These are phyloP conservation scores for Anoplius nigerrimus DNA, from an alignment of 2,888 invertebrate genomes.

Conservation along the genomic window DNA sequence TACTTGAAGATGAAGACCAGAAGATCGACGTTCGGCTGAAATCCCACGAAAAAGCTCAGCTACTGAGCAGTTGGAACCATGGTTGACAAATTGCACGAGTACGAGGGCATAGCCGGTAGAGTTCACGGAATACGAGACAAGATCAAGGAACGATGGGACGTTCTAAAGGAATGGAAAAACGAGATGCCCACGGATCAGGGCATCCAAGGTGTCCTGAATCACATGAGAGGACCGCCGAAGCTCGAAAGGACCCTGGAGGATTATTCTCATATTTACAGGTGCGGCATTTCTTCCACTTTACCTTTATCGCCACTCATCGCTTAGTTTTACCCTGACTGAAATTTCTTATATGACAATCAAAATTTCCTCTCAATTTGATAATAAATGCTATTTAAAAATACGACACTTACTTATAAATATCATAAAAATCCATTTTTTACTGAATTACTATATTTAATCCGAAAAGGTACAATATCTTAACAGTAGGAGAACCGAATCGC, in stretches of 20 bases:
- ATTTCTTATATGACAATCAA: not conserved
- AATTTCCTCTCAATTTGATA: too few species aligned
- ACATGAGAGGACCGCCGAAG: conserved; percentile 67
- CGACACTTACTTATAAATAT: too few species aligned
- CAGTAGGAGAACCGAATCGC: too few species aligned
- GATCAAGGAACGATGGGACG: conserved; percentile 79
- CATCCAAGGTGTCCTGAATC: conserved; percentile 61
- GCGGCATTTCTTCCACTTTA: conserved; percentile 18
- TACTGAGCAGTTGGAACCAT: conserved; percentile 69
- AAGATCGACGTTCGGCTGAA: conserved; percentile 5
- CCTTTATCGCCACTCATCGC: too few species aligned
- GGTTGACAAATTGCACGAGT: conserved; percentile 88
- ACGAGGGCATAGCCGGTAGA: conserved; percentile 85
- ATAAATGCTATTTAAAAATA: not conserved
- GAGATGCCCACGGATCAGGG: conserved; percentile 69
- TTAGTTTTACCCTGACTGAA: not conserved
- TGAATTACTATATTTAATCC: too few species aligned
- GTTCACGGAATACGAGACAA: conserved; percentile 82
- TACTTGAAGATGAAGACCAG: conserved; percentile 3
- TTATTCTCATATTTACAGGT: conserved; percentile 83
- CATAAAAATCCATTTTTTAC: too few species aligned
- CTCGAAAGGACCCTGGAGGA: conserved; percentile 75
- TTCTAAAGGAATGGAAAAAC: conserved; percentile 78
- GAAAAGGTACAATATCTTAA: too few species aligned
- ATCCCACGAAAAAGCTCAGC: not conserved